Evolutionary conservation across 2,797 vertebrate genomes (phyloP).

Genomic region (Manis javanica): DNA sequence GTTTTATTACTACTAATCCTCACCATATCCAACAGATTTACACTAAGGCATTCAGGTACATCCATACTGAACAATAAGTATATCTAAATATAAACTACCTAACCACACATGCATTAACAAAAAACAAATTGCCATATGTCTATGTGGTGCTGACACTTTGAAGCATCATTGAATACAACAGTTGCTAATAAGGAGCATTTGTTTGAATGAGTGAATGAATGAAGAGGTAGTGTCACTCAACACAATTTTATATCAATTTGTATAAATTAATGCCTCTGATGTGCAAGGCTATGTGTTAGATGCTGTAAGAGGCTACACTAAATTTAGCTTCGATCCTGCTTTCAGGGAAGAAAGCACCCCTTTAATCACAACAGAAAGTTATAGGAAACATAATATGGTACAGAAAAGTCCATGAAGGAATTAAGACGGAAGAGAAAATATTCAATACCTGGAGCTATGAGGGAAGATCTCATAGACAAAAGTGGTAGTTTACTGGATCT

Average conservation of each 20-base stretch:
- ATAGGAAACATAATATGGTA: not conserved
- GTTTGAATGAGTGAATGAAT: not conserved
- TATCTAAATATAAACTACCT: slow-evolving; percentile 38
- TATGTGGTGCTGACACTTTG: not conserved
- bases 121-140: not conserved
- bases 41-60: not conserved
- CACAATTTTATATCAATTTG: not conserved
- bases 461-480: not conserved
- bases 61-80: not conserved
- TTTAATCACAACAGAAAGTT: not conserved
- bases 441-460: not conserved
- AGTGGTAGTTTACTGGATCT: not conserved
- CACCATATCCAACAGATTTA: not conserved
- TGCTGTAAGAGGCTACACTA: not conserved
- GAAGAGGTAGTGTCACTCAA: not conserved
- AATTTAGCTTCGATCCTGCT: not conserved
- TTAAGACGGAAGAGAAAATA: not conserved
- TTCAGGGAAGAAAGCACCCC: not conserved
- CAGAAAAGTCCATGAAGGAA: not conserved
- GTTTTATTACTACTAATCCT: slow-evolving; percentile 43
- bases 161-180: not conserved
- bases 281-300: not conserved
- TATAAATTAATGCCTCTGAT: not conserved
- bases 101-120: not conserved
- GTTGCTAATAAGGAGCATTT: not conserved